phyloP scores from a whole-genome alignment of 92 coral and sea anemone species.

The Blastomussa wellsi region DNA sequence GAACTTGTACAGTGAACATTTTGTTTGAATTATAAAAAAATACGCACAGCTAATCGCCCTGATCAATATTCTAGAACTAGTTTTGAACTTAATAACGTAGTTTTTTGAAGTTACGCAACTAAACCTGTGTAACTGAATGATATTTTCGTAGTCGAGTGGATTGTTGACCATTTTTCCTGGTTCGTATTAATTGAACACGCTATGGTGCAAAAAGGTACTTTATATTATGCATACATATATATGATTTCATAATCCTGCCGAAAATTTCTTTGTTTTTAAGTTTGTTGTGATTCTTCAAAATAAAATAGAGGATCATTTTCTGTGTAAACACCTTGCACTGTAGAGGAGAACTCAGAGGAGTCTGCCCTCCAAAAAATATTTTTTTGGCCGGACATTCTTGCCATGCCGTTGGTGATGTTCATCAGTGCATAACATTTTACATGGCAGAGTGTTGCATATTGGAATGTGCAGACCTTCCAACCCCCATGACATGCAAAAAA shows the following conservation, averaged over 20 bases:
- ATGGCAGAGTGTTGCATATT: background rate
- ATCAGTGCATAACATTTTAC: background rate
- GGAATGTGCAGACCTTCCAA: no score
- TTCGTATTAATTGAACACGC: conserved; percentile 1
- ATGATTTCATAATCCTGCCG: background rate
- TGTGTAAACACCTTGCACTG: background rate
- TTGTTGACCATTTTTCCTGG: background rate
- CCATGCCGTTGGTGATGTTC: background rate
- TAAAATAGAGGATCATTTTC: background rate
- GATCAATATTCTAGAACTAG: background rate
- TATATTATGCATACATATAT: background rate
- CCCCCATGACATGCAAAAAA: no score
- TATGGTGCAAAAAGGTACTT: background rate
- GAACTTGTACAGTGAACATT: conserved; percentile 4
- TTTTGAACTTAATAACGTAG: background rate
- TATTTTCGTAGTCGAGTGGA: background rate
- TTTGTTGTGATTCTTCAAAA: background rate
- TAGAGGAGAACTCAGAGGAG: background rate
- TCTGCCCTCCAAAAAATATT: background rate
- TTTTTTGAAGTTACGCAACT: background rate
- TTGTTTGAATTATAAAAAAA: background rate
- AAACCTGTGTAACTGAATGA: background rate
- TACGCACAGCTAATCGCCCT: background rate
- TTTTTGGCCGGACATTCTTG: background rate
- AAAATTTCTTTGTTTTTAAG: background rate